Evolutionary conservation across 2,888 invertebrate genomes (phyloP).

Genomic region (Ceriagrion tenellum): DNA sequence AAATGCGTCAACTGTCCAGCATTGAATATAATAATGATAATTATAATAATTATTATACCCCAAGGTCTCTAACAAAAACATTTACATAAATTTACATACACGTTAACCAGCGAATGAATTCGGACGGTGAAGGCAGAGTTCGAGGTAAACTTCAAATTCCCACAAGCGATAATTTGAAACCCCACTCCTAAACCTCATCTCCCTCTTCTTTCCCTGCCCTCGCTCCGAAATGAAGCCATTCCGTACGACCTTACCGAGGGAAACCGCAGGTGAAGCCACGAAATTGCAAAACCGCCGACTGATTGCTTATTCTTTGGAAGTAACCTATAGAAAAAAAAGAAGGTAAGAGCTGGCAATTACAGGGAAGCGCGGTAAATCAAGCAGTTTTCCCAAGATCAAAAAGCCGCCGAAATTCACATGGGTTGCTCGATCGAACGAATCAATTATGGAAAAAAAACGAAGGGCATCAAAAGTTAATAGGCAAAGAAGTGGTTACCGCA

Average conservation of each 20-base stretch:
- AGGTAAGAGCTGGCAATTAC: neutral
- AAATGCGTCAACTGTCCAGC: too few species aligned
- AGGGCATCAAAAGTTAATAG: too few species aligned
- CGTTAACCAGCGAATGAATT: neutral
- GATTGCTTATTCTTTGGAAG: neutral
- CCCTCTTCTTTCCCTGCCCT: neutral
- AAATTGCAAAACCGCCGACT: neutral
- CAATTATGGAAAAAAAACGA: neutral
- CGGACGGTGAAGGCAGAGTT: neutral
- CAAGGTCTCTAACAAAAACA: too few species aligned
- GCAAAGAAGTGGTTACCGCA: too few species aligned
- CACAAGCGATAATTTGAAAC: neutral
- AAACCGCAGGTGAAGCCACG: neutral
- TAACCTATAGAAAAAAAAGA: neutral
- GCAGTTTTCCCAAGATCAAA: neutral
- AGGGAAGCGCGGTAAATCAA: neutral
- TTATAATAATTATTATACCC: too few species aligned
- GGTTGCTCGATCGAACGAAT: neutral
- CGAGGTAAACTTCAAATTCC: neutral
- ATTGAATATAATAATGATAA: too few species aligned
- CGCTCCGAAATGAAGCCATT: neutral
- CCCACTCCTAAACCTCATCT: neutral
- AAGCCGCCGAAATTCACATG: neutral
- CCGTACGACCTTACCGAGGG: neutral
- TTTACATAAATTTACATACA: too few species aligned